Evolutionary conservation across 1,140 invertebrate genomes (phyloP), one percentile per base, ranked within the genome.

Genomic region (Aphelenchoides besseyi): DNA sequence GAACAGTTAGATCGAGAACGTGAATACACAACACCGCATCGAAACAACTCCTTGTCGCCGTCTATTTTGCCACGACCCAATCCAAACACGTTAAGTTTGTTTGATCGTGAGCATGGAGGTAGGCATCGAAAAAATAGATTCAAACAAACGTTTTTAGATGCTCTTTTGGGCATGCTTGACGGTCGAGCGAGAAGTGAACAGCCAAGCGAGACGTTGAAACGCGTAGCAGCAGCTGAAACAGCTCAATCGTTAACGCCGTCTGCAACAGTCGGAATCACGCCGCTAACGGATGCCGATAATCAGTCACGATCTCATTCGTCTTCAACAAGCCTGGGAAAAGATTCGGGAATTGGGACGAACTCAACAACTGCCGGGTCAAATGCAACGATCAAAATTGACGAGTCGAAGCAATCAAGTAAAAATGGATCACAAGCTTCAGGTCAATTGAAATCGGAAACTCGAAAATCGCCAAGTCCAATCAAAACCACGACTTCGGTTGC

Each of bases 1-100:
- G 75, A 74, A 59, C 69, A 76, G 35, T 52, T 76, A 36, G 74
- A 48, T 23, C 41, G 41, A 12, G 41, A 48, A 23, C 41, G 41
- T 23, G 41, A 48, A 23, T 48, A 16, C 41, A 16, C 41, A 12
- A 48, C 41, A 23, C 41, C 41, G 12, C 41, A 48, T 23, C 41
- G 41, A 23, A n/a, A n/a, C n/a, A 48, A 48, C 41, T 12, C 41
- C 12, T 16, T 48, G 12, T 48, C 41, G 41, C 41, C 41, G 41
- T 48, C 41, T 12, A 23, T 48, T 23, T 23, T 48, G 12, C 41
- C 41, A 23, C 41, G 41, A 12, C n/a, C n/a, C n/a, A n/a, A n/a
- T n/a, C n/a, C n/a, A n/a, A n/a, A n/a, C n/a, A n/a, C n/a, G n/a
- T n/a, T n/a, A n/a, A n/a, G n/a, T n/a, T n/a, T n/a, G n/a, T n/a